phyloP scores from a whole-genome alignment of 2,797 vertebrate genomes.

The Cirrhinus mrigala region DNA sequence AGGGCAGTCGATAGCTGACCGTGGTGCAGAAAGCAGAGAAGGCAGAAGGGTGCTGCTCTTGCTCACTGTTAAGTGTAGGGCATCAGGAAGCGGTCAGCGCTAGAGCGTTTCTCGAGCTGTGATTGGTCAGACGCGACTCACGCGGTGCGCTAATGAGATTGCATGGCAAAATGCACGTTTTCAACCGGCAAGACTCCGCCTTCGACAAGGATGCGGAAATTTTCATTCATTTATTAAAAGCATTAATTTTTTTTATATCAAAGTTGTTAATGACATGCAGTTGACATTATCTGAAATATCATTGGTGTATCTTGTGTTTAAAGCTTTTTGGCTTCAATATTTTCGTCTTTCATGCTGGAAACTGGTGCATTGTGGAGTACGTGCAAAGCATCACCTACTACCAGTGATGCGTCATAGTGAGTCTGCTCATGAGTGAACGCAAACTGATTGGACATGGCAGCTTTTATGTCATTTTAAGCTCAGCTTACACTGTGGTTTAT shows the following conservation, averaged over 20 bases:
- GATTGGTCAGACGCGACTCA: conserved; percentile 72
- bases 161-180: conserved; percentile 73
- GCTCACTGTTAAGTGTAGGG: conserved; percentile 65
- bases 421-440: conserved; percentile 14
- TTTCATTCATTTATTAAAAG: conserved; percentile 6
- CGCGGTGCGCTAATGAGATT: conserved; percentile 52
- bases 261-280: not conserved
- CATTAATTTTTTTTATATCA: not conserved
- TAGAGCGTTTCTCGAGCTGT: conserved; percentile 19
- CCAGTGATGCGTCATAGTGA: conserved; percentile 47
- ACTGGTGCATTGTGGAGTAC: conserved; percentile 75
- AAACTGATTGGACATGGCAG: not conserved
- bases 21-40: conserved; percentile 70
- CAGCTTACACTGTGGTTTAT: conserved; percentile 10
- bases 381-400: conserved; percentile 72
- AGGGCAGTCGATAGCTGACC: conserved; percentile 64
- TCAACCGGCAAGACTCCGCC: conserved; percentile 37
- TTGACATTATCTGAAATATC: not conserved
- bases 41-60: conserved; percentile 63
- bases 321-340: too few relatives aligned
- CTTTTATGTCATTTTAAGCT: not conserved
- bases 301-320: not conserved
- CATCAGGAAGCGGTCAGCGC: conserved; percentile 66
- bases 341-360: conserved; percentile 34
- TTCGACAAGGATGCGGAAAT: not conserved